Evolutionary conservation across 2,797 vertebrate species (phyloP).

Genomic region (Pteropus rufus): DNA sequence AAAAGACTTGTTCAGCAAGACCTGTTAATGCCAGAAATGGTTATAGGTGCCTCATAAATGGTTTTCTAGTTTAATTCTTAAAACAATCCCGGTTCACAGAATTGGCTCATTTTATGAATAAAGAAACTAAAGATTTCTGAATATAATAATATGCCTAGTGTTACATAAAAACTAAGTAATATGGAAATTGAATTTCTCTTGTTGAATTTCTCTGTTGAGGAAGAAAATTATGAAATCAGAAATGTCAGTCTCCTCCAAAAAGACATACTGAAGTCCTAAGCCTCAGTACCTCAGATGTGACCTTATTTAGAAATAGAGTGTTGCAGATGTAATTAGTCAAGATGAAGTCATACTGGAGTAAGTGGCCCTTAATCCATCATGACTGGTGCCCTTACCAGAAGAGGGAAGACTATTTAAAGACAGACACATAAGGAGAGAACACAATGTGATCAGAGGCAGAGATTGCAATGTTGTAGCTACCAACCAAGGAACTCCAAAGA

Average conservation of each 20-base stretch:
- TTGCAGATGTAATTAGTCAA: not conserved
- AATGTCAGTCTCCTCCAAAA: not conserved
- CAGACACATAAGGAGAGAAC: not conserved
- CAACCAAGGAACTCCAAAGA: not conserved
- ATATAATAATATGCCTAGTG: not conserved
- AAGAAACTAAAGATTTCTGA: not conserved
- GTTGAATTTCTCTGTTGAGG: not conserved
- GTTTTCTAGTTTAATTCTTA: conserved; percentile 12
- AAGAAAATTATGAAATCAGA: not conserved
- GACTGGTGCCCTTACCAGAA: not conserved
- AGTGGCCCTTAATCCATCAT: not conserved
- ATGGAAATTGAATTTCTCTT: not conserved
- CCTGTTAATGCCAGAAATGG: not conserved
- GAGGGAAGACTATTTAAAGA: not conserved
- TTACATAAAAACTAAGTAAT: not conserved
- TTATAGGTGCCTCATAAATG: not conserved
- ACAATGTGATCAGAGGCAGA: not conserved
- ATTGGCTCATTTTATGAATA: not conserved
- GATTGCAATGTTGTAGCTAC: not conserved
- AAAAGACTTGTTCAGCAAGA: not conserved
- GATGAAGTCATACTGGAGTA: not conserved
- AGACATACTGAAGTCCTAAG: not conserved
- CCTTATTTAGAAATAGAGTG: not conserved
- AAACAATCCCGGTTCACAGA: not conserved
- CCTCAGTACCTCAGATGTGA: not conserved